Percentiles rank a stretch among this genome's conserved stretches.
phyloP scores from a whole-genome alignment of 2,888 invertebrate genomes.

The Tillus elongatus region DNA sequence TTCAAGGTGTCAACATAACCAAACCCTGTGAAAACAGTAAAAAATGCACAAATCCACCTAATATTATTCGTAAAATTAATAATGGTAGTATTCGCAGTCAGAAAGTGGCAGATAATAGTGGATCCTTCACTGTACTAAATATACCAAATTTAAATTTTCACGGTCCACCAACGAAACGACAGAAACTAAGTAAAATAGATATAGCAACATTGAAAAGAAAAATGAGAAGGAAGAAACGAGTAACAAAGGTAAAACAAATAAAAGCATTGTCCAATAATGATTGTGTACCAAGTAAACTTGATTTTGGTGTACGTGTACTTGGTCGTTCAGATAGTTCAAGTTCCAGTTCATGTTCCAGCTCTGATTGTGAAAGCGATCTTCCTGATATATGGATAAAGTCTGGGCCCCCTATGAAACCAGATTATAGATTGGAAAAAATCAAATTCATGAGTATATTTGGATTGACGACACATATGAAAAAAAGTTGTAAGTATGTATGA shows the following conservation, averaged over 20 bases:
- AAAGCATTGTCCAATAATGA: slow-evolving; percentile 6
- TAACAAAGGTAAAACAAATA: slow-evolving; percentile 15
- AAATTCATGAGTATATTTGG: slow-evolving; percentile 55
- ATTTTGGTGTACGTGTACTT: slow-evolving; percentile 33
- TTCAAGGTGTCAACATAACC: too few relatives aligned
- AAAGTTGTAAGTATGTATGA: slow-evolving; percentile 55
- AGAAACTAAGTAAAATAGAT: slow-evolving; percentile 40
- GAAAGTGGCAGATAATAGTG: too few relatives aligned
- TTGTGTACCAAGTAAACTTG: slow-evolving; percentile 7
- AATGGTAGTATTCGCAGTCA: too few relatives aligned
- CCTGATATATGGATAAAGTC: slow-evolving; percentile 47
- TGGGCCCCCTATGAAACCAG: slow-evolving; percentile 45
- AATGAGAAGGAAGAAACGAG: slow-evolving; percentile 24
- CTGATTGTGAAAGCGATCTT: slow-evolving; percentile 44
- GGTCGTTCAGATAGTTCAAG: slow-evolving; percentile 39
- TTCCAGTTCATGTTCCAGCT: slow-evolving; percentile 45
- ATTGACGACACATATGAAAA: slow-evolving; percentile 51
- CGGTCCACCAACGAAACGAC: slow-evolving; percentile 28
- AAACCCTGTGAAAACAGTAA: slow-evolving; percentile 5
- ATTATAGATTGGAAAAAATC: slow-evolving; percentile 46
- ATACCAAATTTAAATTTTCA: slow-evolving; percentile 32
- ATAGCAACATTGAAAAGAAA: slow-evolving; percentile 36
- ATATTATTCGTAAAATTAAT: slow-evolving; percentile 2
- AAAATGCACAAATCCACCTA: slow-evolving; percentile 1
- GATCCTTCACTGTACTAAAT: slow-evolving; percentile 35